Percentiles rank a stretch among this genome's conserved stretches.
Evolutionary conservation across 1,140 invertebrate species (phyloP).

Genomic region (Musca domestica): DNA sequence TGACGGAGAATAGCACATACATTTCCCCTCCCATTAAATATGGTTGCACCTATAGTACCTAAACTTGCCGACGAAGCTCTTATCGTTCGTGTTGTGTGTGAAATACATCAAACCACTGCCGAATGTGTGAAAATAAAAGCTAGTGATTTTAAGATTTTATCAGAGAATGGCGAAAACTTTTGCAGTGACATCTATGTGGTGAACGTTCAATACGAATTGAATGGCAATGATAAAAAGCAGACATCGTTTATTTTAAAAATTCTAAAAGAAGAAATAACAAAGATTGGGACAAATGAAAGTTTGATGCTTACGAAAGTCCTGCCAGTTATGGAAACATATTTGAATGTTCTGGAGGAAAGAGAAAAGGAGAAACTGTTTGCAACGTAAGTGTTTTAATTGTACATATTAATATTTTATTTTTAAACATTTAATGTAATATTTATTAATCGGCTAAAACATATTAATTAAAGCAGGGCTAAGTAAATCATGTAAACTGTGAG

Average conservation of each 20-base stretch:
- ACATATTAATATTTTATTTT: no score
- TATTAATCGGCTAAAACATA: no score
- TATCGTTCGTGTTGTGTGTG: background rate
- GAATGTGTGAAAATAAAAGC: constrained; percentile 2
- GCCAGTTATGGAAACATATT: constrained; percentile 35
- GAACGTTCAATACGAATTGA: constrained; percentile 30
- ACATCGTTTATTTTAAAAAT: constrained; percentile 36
- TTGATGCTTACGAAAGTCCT: constrained; percentile 36
- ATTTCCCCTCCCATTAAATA: no score
- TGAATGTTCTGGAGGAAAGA: background rate
- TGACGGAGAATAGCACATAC: no score
- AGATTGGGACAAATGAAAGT: constrained; percentile 35
- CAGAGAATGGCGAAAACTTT: constrained; percentile 25
- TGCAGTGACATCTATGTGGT: constrained; percentile 32
- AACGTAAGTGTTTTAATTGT: constrained; percentile 28
- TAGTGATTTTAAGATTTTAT: constrained; percentile 13
- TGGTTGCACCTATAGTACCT: background rate
- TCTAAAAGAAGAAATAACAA: constrained; percentile 31
- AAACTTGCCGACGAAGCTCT: background rate
- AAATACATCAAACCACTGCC: background rate
- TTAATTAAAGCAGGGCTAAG: no score
- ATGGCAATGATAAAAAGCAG: constrained; percentile 26
- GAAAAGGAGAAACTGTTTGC: constrained; percentile 30
- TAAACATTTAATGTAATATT: no score
- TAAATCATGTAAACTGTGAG: no score